Base-by-base conservation (phyloP, 2,888 invertebrate genomes). In the Apantesis nais region DNA sequence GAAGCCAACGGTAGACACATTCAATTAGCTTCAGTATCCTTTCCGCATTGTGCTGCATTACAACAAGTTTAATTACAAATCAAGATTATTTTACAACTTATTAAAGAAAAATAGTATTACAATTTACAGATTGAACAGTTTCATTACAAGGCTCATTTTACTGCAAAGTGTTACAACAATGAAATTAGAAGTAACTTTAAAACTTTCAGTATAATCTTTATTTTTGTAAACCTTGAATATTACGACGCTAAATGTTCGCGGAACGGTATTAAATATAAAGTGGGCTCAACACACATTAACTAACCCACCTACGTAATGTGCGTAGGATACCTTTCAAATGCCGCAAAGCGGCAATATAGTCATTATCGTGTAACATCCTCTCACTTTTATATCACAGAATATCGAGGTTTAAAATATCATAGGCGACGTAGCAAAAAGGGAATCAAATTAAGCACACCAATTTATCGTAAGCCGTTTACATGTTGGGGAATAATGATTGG, bases 1-100 rank as follows among this genome's bases (percentile, higher is more conserved):
- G 99, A 75, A 99, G 96, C 98, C 98, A 98, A 75, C 98, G 97
- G 91, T 98, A 99, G 48, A 99, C 97, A 79, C 98, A 97, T 89
- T 98, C 98, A 75, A 99, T 97, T 83, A 98, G 93, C 84, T 97
- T 96, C 78, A 98, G 93, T 65, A 99, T 95, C 75, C 97, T 96
- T 82, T 97, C 97, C 12, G 97, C 96, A 87, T 97, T 97, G 85
- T 97, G 96, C 97, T 97, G 88, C 7, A 89, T 89, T 78, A 78
- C 60, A 31, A 60, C 52, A 41, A 58, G 52, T n/a, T 64, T 55
- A 41, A 66, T 37, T 14, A 4, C 61, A 67, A 14, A 61, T 5
- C 62, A 34, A 44, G 5, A 22, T 34, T 9, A 19, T 31, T 1
- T 34, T 9, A 52, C 9, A n/a, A 52, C n/a, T 22, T 48, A 8